A percentile compares a stretch with the other conserved stretches of the same genome.
Conservation (phyloP, 2,797 vertebrate genomes). For the Acrocephalus scirpaceus region DNA sequence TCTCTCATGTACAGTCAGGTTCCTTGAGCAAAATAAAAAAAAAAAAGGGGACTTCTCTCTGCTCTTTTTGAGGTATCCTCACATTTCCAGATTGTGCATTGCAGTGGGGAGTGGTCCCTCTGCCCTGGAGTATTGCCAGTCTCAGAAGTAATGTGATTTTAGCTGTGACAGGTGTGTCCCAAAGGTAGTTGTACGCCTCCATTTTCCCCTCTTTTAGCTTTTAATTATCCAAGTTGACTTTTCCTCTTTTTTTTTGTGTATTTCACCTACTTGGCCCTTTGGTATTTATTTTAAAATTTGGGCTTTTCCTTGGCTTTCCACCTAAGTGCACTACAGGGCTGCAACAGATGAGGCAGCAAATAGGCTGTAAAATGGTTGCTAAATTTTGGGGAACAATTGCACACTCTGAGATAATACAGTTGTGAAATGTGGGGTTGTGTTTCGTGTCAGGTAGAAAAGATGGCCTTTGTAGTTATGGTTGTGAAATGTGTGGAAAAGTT, state of each 20-base stretch:
- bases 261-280: not conserved
- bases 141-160: not conserved
- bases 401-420: not conserved
- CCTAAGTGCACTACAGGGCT: accelerated
- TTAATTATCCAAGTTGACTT: not conserved
- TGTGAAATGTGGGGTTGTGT: too few species aligned
- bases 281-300: not conserved
- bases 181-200: accelerated
- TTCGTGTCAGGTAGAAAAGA: too few species aligned
- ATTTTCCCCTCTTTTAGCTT: not conserved
- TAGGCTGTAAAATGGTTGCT: accelerated
- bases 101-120: not conserved
- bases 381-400: not conserved
- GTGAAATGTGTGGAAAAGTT: too few species aligned
- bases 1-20: not conserved
- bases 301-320: not conserved
- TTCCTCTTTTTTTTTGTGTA: not conserved
- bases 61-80: not conserved
- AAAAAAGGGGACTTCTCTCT: not conserved
- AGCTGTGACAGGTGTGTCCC: not conserved
- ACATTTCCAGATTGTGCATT: not conserved
- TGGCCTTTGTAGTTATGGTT: too few species aligned
- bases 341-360: not conserved
- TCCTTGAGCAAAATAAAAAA: not conserved
- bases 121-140: not conserved